Evolutionary conservation across 2,113 vertebrate genomes (phyloP), one percentile per base, ranked within the genome.

Genomic region (Cervus canadensis): DNA sequence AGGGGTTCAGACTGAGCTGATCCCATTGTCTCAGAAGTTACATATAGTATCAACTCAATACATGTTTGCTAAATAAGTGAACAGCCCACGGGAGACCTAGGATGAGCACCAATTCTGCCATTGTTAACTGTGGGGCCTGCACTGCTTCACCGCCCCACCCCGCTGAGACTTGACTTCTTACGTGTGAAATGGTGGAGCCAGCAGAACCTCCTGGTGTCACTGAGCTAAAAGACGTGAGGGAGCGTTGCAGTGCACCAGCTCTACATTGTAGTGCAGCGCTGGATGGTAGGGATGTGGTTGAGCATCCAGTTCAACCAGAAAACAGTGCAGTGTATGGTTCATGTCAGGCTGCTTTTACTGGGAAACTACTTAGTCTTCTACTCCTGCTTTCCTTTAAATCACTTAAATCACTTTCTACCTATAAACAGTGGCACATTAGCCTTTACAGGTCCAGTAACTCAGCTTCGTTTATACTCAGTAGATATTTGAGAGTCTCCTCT

Each of bases 131-230:
- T 8, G 15, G 50, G 81, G 64, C 60, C 16, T 3, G 3, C 84
- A 5, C 16, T 21, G 15, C 11, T 1, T 74, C 19, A 3, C 4
- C 10, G 14, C 19, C 33, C 43, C 1, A 1, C 1, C 5, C 11
- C 71, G 6, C 40, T 6, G 2, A 89, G 23, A 25, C 81, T 71
- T 14, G 8, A 40, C 2, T 50, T 23, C 5, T 6, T 21, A 2
- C 0, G 8, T 78, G 60, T 40, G 0, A 48, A 6, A 0, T 1
- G 25, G 25, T 6, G 0, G 2, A 0, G 1, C 26, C 15, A n/a
- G 59, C 25, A 23, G 0, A 1, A 7, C 54, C 26, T 43, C 43
- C 0, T 3, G 7, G 36, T 33, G 6, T 5, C 4, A 43, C 26
- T n/a, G 87, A 89, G 36, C 16, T 19, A 7, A 50, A 19, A 17